Evolutionary conservation across 2,888 invertebrate genomes (phyloP), one percentile per base, ranked within the genome.

Genomic region (Calameuta filiformis): DNA sequence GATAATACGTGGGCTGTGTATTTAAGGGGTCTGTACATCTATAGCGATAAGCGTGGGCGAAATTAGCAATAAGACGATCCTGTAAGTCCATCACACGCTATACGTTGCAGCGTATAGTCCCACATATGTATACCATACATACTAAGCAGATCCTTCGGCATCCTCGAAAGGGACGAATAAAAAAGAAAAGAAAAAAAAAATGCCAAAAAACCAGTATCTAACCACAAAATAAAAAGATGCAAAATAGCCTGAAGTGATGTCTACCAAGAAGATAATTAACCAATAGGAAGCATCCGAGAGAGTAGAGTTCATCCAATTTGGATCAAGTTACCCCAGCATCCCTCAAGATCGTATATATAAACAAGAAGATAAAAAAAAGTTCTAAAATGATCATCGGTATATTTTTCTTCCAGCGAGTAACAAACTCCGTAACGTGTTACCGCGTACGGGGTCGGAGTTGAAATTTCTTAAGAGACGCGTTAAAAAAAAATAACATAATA

Each of bases 301-400:
- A 69, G 69, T 12, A 31, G 12, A 34, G 71, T 31, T 30, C 31
- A 23, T 12, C 23, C 11, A 34, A 71, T n/a, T 31, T 71, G 71
- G 30, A 31, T 71, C 71, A 11, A 34, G 31, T 71, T 71, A 33
- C 30, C 71, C 23, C 71, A 71, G 71, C 31, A 71, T 71, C 56
- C 40, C 40, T 40, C 23, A 2, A 6, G 40, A 15, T 40, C 40
- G 40, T 40, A 23, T 0, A 23, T 40, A 40, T 40, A 76, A 35
- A 74, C 35, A 75, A 69, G 35, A n/a, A 40, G 30, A 76, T 68
- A 76, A 76, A 76, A 78, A 77, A 69, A 76, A 40, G 40, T 15
- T 15, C 40, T 0, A 40, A 40, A 23, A 40, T 23, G 40, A 40
- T 9, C 77, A 71, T 73, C 77, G 40, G 71, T 69, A 76, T 76